Evolutionary conservation across 2,113 vertebrate species (phyloP).

Genomic region (Ailuropoda melanoleuca): DNA sequence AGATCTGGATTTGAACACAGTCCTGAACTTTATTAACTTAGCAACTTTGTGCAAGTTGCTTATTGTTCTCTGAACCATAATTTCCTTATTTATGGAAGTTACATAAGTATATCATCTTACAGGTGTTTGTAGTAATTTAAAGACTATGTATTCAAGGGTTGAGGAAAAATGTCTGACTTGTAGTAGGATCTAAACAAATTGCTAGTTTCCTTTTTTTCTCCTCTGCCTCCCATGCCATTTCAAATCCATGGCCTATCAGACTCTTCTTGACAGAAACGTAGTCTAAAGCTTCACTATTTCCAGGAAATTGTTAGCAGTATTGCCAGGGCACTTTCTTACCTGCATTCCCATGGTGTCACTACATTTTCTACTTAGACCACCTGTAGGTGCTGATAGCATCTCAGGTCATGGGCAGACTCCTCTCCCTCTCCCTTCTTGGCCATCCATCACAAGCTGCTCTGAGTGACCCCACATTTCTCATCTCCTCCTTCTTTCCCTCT

Average conservation of each 20-base stretch:
- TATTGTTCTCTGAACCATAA: neutral
- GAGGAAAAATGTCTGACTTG: neutral
- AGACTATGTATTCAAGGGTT: neutral
- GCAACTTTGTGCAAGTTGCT: neutral
- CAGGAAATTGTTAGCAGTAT: neutral
- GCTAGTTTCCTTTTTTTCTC: neutral
- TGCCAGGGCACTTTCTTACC: neutral
- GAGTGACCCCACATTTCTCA: neutral
- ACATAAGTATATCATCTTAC: neutral
- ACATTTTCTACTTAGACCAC: neutral
- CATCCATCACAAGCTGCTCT: neutral
- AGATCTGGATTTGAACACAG: neutral
- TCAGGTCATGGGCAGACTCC: neutral
- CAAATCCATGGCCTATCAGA: neutral
- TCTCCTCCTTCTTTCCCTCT: neutral
- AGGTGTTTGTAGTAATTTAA: neutral
- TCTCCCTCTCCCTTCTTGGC: neutral
- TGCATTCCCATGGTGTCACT: neutral
- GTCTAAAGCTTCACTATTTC: neutral
- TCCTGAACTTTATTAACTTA: neutral
- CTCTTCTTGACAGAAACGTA: neutral
- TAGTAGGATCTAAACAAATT: neutral
- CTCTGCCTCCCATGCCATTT: fast-evolving
- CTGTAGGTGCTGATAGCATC: neutral
- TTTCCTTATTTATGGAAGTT: neutral